Base-by-base conservation (phyloP, 2,113 vertebrate genomes). In the Cepphus grylle region DNA sequence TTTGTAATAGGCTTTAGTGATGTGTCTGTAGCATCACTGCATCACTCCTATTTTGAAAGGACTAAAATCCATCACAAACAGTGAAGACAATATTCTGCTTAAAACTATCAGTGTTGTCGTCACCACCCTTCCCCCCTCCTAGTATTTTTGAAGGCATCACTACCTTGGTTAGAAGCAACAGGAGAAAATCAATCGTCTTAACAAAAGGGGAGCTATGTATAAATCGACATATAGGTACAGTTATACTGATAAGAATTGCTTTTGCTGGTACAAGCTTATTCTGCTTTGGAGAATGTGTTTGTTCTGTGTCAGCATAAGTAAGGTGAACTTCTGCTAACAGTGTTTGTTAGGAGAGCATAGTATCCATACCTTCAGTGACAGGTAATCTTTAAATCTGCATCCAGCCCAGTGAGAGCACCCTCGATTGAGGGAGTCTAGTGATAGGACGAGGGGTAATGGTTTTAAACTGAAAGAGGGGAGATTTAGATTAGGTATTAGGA, bases 311-410 rank as follows among this genome's bases (percentile, higher is more conserved):
- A 45, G 36, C 4, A 1, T n/a, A 58, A 63, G 7, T 23, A 5
- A 43, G n/a, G 49, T 73, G 40, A 16, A 15, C 15, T 30, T 32
- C 11, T 18, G 0, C 13, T 19, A 20, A 6, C 15, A 4, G 4
- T 17, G 14, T 11, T 55, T 74, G n/a, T 80, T 76, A 27, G 67
- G 62, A 3, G 17, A 63, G 17, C 2, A 0, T 40, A 11, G 38
- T 71, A 20, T 18, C 55, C 34, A 23, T 38, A 8, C 32, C 42
- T 72, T 47, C 69, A 73, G 63, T 42, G 65, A 1, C 23, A 72
- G 32, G 10, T n/a, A 22, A 27, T 36, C 50, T 61, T 36, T 34
- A 74, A 32, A 16, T 52, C 56, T 86, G 12, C 47, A 8, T 59
- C 8, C 76, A 69, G 40, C 34, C 45, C 53, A 10, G 2, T 14